A percentile compares a stretch with the other conserved stretches of the same genome.
phyloP scores from a whole-genome alignment of 2,113 vertebrate species.

The Mus spicilegus region DNA sequence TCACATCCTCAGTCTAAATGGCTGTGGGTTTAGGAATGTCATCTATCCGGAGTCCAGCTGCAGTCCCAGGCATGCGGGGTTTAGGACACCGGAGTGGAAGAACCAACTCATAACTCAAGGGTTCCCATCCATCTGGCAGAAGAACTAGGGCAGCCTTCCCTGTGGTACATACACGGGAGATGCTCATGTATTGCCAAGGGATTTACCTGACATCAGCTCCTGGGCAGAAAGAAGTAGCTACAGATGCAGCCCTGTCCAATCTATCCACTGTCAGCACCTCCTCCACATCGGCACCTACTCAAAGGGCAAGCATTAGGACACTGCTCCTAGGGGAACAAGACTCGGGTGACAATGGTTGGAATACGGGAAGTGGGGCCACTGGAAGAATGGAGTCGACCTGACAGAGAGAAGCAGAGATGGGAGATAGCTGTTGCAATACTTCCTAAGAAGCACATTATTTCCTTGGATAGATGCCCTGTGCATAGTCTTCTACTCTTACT shows the following conservation, averaged over 20 bases:
- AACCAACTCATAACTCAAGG: neutral
- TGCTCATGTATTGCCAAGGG: neutral
- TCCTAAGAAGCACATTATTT: neutral
- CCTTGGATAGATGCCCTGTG: neutral
- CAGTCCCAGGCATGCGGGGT: neutral
- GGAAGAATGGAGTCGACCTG: too few relatives aligned
- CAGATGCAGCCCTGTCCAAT: fast-evolving
- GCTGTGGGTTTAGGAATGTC: neutral
- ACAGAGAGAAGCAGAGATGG: neutral
- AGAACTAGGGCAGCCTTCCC: neutral
- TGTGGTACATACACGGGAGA: too few relatives aligned
- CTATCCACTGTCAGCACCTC: fast-evolving
- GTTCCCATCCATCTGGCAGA: neutral
- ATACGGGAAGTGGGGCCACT: too few relatives aligned
- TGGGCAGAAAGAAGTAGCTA: neutral
- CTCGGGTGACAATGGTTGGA: neutral
- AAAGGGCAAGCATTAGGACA: neutral
- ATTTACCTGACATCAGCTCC: neutral
- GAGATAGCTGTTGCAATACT: neutral
- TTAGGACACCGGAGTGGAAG: neutral
- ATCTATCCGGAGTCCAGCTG: neutral
- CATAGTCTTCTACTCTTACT: neutral
- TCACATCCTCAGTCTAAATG: neutral
- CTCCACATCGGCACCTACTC: neutral
- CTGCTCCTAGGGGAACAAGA: neutral